Evolutionary conservation across 2,888 invertebrate genomes (phyloP), one percentile per base, ranked within the genome.

Genomic region (Prosopocoilus inquinatus): DNA sequence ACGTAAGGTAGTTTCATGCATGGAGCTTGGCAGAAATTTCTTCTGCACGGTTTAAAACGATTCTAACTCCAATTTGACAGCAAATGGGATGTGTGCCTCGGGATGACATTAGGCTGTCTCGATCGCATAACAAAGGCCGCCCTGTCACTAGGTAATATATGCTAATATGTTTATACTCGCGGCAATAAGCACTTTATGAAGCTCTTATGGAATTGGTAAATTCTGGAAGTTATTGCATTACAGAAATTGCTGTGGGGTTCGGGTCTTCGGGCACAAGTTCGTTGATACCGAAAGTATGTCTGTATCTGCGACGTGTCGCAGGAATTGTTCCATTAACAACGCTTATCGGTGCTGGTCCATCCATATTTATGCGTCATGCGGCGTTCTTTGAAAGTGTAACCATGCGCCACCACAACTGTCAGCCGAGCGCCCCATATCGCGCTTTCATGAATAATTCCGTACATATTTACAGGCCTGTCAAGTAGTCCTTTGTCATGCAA

Each of bases 401-500:
- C 70, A 67, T 69, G 69, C 71, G 72, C 71, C 70, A 71, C 72
- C 72, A 68, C 70, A 73, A 73, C 74, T 75, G 75, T 75, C 75
- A 75, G 75, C 67, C 64, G 67, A 33, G 61, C 60, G 59, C 62
- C 62, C 74, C 74, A 75, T 75, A 75, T 75, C 74, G 73, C 74
- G 71, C 69, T 67, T 76, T 78, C 77, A 78, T 78, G 78, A 78
- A 78, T 78, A 78, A 78, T 77, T 77, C 77, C 73, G 72, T 75
- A 76, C 76, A 76, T 78, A 78, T 78, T 77, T 77, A 77, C 76
- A 72, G 73, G 73, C 74, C 75, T 75, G 77, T 77, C 78, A 76
- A 76, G 77, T 70, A 71, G 73, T 71, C 75, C 77, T 78, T 78
- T 78, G 77, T 78, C 75, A 78, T 78, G 78, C 75, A 77, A 78